These are phyloP conservation scores for Scolopax rusticola DNA, from an alignment of 2,797 vertebrate genomes.

Conservation along the genomic window DNA sequence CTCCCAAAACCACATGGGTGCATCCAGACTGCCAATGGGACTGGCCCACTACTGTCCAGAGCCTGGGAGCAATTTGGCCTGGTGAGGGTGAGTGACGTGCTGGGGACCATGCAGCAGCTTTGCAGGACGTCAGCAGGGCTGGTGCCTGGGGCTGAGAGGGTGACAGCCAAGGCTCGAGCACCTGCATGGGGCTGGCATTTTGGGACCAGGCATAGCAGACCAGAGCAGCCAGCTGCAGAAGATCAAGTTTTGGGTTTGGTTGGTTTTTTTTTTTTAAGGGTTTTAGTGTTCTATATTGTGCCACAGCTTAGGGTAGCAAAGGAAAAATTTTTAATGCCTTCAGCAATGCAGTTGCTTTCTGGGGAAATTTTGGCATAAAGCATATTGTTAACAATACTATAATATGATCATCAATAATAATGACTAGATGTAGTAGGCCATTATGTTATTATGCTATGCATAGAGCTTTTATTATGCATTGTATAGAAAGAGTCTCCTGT, in stretches of 20 bases:
- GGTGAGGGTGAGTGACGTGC: neutral
- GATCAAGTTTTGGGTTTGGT: neutral
- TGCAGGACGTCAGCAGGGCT: neutral
- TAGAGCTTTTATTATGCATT: neutral
- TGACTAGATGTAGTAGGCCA: neutral
- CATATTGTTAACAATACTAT: neutral
- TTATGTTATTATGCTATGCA: neutral
- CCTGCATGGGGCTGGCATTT: neutral
- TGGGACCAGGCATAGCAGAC: neutral
- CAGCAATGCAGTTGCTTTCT: neutral
- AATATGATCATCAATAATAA: neutral
- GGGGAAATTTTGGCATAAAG: neutral
- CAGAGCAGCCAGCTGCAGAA: neutral
- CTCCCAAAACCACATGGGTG: neutral
- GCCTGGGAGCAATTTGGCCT: neutral
- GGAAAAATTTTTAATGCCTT: neutral
- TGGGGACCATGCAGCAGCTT: neutral
- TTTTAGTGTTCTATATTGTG: neutral
- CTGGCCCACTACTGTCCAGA: rapidly evolving
- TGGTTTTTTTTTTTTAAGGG: neutral
- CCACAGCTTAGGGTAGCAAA: neutral
- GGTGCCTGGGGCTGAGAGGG: neutral
- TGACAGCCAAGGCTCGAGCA: neutral
- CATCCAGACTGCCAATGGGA: neutral
- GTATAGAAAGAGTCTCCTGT: neutral